These are phyloP conservation scores for Muscina levida DNA, from an alignment of 2,888 invertebrate species.

Conservation along the genomic window DNA sequence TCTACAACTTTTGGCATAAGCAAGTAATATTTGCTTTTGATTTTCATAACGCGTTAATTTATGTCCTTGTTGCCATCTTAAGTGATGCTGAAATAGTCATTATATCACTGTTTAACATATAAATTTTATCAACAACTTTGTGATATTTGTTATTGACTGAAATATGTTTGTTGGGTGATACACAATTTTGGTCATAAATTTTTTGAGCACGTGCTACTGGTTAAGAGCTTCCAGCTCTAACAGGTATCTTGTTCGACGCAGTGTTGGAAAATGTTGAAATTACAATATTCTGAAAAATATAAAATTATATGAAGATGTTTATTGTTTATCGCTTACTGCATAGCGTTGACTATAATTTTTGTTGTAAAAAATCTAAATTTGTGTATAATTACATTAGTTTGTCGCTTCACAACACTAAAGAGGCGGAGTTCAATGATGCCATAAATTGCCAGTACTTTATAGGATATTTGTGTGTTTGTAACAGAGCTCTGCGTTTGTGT, in stretches of 20 bases:
- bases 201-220: conserved; percentile 45
- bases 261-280: conserved; percentile 46
- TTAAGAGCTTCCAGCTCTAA: conserved; percentile 30
- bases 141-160: too few relatives aligned
- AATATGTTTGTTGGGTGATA: conserved; percentile 40
- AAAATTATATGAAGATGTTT: too few relatives aligned
- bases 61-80: too few relatives aligned
- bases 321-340: too few relatives aligned
- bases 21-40: too few relatives aligned
- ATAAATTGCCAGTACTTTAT: conserved; percentile 45
- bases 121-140: too few relatives aligned
- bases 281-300: conserved; percentile 1
- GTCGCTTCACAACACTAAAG: conserved; percentile 59
- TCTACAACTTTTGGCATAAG: too few relatives aligned
- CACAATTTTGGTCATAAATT: conserved; percentile 30
- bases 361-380: not conserved
- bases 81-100: too few relatives aligned
- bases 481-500: not conserved
- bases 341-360: not conserved
- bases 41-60: too few relatives aligned
- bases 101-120: too few relatives aligned
- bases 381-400: too few relatives aligned
- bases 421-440: conserved; percentile 49
- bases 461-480: conserved; percentile 4
- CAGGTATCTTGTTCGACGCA: conserved; percentile 17